Evolutionary conservation across 2,113 vertebrate species (phyloP).

Genomic region (Percina caprodes): DNA sequence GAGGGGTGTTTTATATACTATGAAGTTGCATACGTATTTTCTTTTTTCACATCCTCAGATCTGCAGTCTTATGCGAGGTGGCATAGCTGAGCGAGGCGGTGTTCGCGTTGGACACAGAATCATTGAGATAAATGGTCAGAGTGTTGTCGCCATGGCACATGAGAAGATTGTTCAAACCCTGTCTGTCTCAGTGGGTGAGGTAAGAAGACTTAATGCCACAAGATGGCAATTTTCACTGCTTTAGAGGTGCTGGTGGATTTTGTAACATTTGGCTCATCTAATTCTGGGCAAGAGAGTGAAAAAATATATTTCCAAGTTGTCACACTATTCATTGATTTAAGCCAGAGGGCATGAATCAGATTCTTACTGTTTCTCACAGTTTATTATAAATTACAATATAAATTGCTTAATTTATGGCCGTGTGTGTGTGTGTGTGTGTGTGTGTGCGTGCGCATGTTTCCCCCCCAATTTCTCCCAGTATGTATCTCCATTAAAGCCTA

Average conservation of each 20-base stretch:
- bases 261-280: neutral
- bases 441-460: no score
- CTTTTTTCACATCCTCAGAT: conserved; percentile 84
- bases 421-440: no score
- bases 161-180: conserved; percentile 99
- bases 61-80: conserved; percentile 98
- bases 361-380: neutral
- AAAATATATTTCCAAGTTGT: no score
- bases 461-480: neutral
- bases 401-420: neutral
- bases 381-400: neutral
- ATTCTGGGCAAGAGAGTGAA: no score
- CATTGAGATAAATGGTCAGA: conserved; percentile 99
- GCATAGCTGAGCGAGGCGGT: conserved; percentile 96
- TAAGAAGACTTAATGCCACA: conserved; percentile 72
- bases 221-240: conserved; percentile 46
- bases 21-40: neutral
- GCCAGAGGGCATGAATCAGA: no score
- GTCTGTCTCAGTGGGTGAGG: conserved; percentile 98
- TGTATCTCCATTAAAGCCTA: conserved; percentile 4
- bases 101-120: conserved; percentile 97
- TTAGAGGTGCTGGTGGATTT: neutral
- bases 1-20: neutral
- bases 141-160: conserved; percentile 96
- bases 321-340: no score